Base-by-base conservation (phyloP, 2,888 invertebrate species). In the Tillus elongatus region DNA sequence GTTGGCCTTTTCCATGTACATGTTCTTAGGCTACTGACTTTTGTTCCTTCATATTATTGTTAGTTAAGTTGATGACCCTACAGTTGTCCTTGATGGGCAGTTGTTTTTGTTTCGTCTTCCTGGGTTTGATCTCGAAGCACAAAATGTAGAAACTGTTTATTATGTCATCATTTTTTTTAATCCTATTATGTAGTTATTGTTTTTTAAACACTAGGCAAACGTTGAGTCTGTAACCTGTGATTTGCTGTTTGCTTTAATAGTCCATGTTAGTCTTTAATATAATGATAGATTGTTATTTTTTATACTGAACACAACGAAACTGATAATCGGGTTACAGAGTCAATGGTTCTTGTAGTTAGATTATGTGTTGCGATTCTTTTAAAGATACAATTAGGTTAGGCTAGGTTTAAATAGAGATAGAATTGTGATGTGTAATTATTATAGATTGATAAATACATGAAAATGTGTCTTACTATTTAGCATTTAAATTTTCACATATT, bases 71-170 rank as follows among this genome's bases (percentile, higher is more conserved):
- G 41, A 45, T 45, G 39, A 37, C 43, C 41, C 47, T 49, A 44
- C 46, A 42, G 43, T 50, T 45, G 47, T 16, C 52, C 52, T 51
- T 33, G 37, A 48, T 49, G 50, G 52, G 51, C 16, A 33, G 47
- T 54, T 56, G 51, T 54, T 54, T 42, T 35, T 46, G 40, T 54
- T 57, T 56, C 56, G 62, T 64, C 64, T 64, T 63, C 64, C 63
- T 64, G 58, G 53, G 57, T 63, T 56, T 59, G 61, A 63, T 63
- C 63, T 62, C 60, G 55, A 59, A 59, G 61, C 62, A 61, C 63
- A 62, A 57, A 56, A 50, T 52, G 43, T 50, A 42, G 40, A 46
- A 19, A 8, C n/a, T 49, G 42, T 47, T 43, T 31, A 39, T 24
- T 38, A 13, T 32, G 24, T 19, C 35, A 44, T 36, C 38, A 29